Base-by-base conservation (phyloP, 2,113 vertebrate genomes). In the Sinocyclocheilus anshuiensis region DNA sequence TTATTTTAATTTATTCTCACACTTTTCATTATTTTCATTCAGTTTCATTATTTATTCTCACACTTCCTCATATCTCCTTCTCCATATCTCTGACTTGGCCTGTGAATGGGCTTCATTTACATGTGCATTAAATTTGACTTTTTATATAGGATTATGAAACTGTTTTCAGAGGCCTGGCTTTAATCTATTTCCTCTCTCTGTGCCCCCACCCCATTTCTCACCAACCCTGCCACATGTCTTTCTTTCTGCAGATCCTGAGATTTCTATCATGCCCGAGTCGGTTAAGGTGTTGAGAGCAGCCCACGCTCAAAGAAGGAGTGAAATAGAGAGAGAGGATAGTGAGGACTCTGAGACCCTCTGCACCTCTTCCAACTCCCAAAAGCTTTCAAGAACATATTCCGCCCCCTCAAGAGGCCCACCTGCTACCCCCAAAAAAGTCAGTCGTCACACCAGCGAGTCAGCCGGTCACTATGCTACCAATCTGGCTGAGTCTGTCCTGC, bases 401-500 rank as follows among this genome's bases (percentile, higher is more conserved):
- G 26, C 81, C 8, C 67, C 83, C 48, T 69, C n/a, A 24, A 89
- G 89, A 79, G 87, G 90, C 26, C 55, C 90, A 89, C 71, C 71
- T 48, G 6, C 61, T 33, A n/a, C 75, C 84, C 74, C 90, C 9
- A 74, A 42, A 42, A 59, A 90, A 61, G 59, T 87, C 22, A 91
- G 33, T 80, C 85, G 74, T 59, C 88, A 89, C n/a, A 88, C 86
- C 53, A 93, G 93, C 0, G 92, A 88, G 0, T 95, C 95, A 12
- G 93, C 97, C 0, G 97, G 97, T 50, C 92, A 97, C 87, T 99
- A 97, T 0, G 97, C 97, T 86, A 97, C 95, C 61, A 98, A 97
- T 91, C 91, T 99, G 80, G 97, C 97, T 7, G 97, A 99, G 91
- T 97, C 97, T 0, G 98, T 99, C 57, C 93, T 99, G 4, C 98